Conservation (phyloP, 2,797 vertebrate genomes). For the Oophaga sylvatica region DNA sequence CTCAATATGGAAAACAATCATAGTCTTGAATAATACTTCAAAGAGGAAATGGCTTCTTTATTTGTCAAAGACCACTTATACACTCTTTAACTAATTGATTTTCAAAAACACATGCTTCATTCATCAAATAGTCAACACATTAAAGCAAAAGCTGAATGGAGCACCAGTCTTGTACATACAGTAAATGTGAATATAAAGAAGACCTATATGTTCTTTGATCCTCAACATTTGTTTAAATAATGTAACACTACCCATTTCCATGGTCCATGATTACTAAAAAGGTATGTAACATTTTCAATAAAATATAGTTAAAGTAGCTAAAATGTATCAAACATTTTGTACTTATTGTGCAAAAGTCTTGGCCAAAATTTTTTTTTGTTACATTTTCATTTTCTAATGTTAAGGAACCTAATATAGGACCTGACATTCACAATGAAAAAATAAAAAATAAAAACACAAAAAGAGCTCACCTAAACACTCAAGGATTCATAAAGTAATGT, state of each 20-base stretch:
- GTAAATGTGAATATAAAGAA: background rate
- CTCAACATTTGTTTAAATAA: background rate
- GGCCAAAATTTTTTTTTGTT: background rate
- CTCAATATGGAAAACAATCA: slow-evolving; percentile 21
- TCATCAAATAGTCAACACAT: background rate
- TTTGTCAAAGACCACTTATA: slow-evolving; percentile 4
- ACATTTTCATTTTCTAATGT: background rate
- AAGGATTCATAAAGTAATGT: too few relatives aligned
- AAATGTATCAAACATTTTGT: too few relatives aligned
- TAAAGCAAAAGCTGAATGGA: background rate
- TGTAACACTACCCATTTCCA: background rate
- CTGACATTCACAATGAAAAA: background rate
- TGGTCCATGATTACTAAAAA: background rate
- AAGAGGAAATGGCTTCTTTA: background rate
- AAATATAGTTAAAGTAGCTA: too few relatives aligned
- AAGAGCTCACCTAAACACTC: too few relatives aligned
- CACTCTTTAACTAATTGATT: background rate
- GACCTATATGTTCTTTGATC: background rate
- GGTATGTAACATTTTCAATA: background rate
- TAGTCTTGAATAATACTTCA: background rate
- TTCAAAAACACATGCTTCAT: slow-evolving; percentile 11
- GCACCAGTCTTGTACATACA: background rate
- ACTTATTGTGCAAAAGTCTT: background rate
- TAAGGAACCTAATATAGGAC: background rate
- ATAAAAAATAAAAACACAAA: too few relatives aligned